Conservation (phyloP, 2,113 vertebrate genomes). For the Oceanites oceanicus region DNA sequence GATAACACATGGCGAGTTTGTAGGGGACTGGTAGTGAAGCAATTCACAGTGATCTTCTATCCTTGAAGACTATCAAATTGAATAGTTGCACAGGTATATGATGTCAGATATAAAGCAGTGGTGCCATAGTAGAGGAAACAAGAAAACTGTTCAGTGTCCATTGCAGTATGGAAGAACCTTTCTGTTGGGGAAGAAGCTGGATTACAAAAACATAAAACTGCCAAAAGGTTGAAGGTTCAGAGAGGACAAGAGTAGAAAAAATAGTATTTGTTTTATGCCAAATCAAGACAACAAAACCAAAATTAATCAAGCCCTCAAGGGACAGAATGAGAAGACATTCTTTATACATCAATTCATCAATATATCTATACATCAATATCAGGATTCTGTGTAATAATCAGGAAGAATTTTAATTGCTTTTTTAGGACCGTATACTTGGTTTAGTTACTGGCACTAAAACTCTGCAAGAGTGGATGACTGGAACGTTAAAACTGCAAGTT, state of each 20-base stretch:
- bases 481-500: background rate
- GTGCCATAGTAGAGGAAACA: background rate
- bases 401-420: background rate
- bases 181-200: background rate
- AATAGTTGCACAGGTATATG: background rate
- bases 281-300: background rate
- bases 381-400: background rate
- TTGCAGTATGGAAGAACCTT: background rate
- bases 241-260: background rate
- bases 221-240: background rate
- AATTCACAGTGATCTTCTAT: background rate
- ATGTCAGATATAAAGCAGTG: background rate
- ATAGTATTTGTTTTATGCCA: background rate
- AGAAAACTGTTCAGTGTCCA: background rate
- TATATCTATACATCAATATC: background rate
- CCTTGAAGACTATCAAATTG: background rate
- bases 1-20: background rate
- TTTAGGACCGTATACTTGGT: background rate
- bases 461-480: background rate
- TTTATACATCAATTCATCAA: background rate
- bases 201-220: background rate
- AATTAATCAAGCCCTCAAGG: background rate
- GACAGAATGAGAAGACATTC: background rate
- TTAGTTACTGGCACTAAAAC: background rate
- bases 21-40: background rate